A percentile compares a stretch with the other conserved stretches of the same genome.
Evolutionary conservation across 2,113 vertebrate species (phyloP).

Genomic region (Atherinomorus stipes): DNA sequence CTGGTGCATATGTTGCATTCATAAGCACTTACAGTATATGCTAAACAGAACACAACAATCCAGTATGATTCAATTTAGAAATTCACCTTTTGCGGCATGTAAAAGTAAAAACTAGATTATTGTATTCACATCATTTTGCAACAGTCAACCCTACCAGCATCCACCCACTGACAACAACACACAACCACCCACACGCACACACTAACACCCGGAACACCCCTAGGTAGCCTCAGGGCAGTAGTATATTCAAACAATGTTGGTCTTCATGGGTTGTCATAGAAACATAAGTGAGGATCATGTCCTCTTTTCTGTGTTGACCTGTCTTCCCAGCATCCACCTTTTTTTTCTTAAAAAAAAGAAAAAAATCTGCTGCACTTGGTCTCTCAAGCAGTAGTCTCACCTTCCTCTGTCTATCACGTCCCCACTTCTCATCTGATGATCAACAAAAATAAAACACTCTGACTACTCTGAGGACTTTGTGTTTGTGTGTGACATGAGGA

Average conservation of each 20-base stretch:
- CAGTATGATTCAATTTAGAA: background rate
- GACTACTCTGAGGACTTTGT: slow-evolving; percentile 38
- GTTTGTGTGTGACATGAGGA: slow-evolving; percentile 53
- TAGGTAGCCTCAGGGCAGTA: slow-evolving; percentile 69
- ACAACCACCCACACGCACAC: slow-evolving; percentile 36
- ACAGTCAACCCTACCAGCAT: slow-evolving; percentile 25
- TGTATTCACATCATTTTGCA: slow-evolving; percentile 18
- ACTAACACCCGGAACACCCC: slow-evolving; percentile 61
- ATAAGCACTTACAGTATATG: background rate
- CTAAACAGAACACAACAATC: background rate
- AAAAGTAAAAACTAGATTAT: background rate
- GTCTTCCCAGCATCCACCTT: background rate
- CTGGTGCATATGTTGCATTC: background rate
- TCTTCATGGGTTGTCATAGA: slow-evolving; percentile 84
- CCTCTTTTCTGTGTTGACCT: slow-evolving; percentile 30
- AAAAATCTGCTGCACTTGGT: background rate
- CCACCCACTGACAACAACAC: slow-evolving; percentile 34
- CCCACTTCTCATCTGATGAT: slow-evolving; percentile 35
- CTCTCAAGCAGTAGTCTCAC: slow-evolving; percentile 6
- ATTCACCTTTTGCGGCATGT: background rate
- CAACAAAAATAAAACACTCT: slow-evolving; percentile 60
- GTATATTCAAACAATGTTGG: slow-evolving; percentile 76
- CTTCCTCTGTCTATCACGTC: slow-evolving; percentile 22
- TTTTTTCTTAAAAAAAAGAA: background rate
- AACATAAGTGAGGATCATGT: slow-evolving; percentile 68